Base-by-base conservation (phyloP, 2,888 invertebrate genomes). In the Lycophotia porphyrea region DNA sequence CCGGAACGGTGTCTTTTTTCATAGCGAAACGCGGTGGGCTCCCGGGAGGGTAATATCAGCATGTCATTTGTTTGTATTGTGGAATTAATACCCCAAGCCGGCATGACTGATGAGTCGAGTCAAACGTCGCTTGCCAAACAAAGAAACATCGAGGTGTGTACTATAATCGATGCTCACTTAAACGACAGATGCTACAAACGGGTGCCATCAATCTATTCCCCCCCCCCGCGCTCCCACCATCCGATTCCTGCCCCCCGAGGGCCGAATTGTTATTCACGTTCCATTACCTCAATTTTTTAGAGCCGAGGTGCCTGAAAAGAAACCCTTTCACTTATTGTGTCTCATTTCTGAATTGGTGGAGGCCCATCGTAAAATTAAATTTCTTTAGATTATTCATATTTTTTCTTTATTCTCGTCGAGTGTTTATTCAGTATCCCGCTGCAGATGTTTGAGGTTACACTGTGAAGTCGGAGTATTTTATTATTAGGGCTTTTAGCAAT, bases 271-370 rank as follows among this genome's bases (percentile, higher is more conserved):
- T 96, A 96, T 96, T 96, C 96, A 95, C 95, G 94, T 95, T 94
- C 95, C 96, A 96, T 95, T 96, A 95, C 96, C 94, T 95, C 95
- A 96, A 94, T 96, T 96, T 96, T 96, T 96, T 96, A 95, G 94
- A 93, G 91, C 91, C 92, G 92, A 94, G 93, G 93, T 94, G 93
- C 91, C 94, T 94, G 93, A 94, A 95, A 95, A 93, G 94, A 91
- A 95, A 95, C 95, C 95, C 95, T 95, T 96, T 94, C 92, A 93
- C 94, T 95, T 94, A 95, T 95, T 95, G 95, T 95, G 93, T 94
- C 93, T 94, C 93, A 92, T 93, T 92, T 90, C 90, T 93, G 94
- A 95, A 95, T 92, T 91, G 93, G 92, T 91, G 86, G 89, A 93
- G 91, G 91, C 90, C 93, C 91, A 93, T 92, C 93, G 90, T 92